A percentile compares a stretch with the other conserved stretches of the same genome.
Conservation (phyloP, 2,113 vertebrate species). For the Dipodomys stephensi region DNA sequence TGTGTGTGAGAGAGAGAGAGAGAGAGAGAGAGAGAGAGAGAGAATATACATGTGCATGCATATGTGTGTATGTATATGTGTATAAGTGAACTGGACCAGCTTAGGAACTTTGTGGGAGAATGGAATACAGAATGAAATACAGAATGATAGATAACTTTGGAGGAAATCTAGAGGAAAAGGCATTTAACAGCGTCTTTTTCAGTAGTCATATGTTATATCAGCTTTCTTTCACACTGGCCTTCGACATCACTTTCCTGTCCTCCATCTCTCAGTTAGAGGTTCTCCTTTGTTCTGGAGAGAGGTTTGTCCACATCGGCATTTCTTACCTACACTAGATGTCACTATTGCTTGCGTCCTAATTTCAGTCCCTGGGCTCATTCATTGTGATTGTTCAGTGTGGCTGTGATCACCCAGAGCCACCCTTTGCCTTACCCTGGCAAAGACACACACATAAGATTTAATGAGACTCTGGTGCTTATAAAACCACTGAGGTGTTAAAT, state of each 20-base stretch:
- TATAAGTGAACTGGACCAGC: not conserved
- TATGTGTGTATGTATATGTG: not conserved
- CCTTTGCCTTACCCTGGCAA: conserved; percentile 42
- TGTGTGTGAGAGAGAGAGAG: too few species aligned
- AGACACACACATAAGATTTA: conserved; percentile 57
- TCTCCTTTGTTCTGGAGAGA: conserved; percentile 4
- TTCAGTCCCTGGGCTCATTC: conserved; percentile 10
- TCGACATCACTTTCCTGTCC: not conserved
- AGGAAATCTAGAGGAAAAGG: not conserved
- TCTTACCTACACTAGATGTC: conserved; percentile 80
- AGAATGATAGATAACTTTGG: not conserved
- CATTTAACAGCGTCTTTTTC: not conserved
- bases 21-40: too few species aligned
- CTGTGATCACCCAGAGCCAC: conserved; percentile 19
- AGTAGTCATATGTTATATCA: not conserved
- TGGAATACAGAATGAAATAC: not conserved
- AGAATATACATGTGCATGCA: too few species aligned
- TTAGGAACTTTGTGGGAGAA: not conserved
- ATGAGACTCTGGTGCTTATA: conserved; percentile 68
- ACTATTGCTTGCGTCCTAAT: conserved; percentile 77
- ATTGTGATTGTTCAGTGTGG: conserved; percentile 23
- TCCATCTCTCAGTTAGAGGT: not conserved
- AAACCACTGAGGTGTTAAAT: conserved; percentile 77
- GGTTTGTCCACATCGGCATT: not conserved
- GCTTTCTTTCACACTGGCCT: not conserved